Percentiles rank a stretch among this genome's conserved stretches.
Conservation (phyloP, 1,140 invertebrate genomes). For the Cyclargus thomasi region DNA sequence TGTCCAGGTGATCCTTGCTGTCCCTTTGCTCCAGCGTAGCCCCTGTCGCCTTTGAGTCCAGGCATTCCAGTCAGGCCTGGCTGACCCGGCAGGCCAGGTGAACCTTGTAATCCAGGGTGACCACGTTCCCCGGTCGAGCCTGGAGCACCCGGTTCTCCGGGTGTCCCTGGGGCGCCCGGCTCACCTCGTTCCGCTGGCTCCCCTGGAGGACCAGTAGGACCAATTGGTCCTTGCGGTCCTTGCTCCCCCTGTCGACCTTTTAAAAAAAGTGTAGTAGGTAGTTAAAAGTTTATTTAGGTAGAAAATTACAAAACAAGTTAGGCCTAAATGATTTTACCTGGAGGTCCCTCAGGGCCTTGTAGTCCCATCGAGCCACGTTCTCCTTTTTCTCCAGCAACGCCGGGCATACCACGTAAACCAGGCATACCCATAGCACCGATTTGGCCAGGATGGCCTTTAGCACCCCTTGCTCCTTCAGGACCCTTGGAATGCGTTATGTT, state of each 20-base stretch:
- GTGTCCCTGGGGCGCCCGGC: conserved; percentile 81
- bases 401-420: conserved; percentile 80
- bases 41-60: conserved; percentile 84
- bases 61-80: conserved; percentile 80
- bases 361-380: conserved; percentile 80
- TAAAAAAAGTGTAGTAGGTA: conserved; percentile 9
- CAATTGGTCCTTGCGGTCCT: conserved; percentile 81
- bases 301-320: too few species aligned
- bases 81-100: conserved; percentile 80
- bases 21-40: conserved; percentile 81
- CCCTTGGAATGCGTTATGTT: too few species aligned
- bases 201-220: conserved; percentile 83
- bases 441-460: conserved; percentile 84
- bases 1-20: conserved; percentile 82
- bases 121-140: conserved; percentile 83
- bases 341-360: conserved; percentile 79
- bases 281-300: too few species aligned
- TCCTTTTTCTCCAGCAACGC: conserved; percentile 82
- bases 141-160: conserved; percentile 83
- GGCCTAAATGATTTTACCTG: conserved; percentile 59
- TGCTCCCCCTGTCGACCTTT: conserved; percentile 80
- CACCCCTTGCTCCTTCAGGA: conserved; percentile 79
- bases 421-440: conserved; percentile 84
- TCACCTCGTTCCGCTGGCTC: conserved; percentile 86
- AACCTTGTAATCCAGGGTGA: conserved; percentile 79